These are phyloP conservation scores for Trematomus bernacchii DNA, from an alignment of 2,797 vertebrate species.

Conservation along the genomic window DNA sequence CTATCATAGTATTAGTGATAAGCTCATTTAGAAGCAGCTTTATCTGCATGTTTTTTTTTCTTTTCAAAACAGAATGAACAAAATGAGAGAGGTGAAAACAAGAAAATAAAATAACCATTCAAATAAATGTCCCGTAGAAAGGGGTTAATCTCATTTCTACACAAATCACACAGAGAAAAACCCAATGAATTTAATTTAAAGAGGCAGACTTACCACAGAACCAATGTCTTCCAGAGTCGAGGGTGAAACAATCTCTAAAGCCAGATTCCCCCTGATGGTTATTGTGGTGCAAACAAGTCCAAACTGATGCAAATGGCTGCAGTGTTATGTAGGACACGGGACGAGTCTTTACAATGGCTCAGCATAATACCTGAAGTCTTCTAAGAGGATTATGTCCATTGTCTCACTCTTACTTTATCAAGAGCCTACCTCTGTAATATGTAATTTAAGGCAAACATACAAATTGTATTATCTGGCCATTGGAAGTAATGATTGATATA, in stretches of 20 bases:
- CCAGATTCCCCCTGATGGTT: slow-evolving; percentile 58
- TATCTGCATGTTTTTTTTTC: neutral
- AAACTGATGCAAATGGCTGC: slow-evolving; percentile 76
- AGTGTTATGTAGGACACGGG: slow-evolving; percentile 87
- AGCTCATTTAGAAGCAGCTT: slow-evolving; percentile 14
- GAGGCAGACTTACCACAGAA: slow-evolving; percentile 61
- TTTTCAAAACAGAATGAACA: neutral
- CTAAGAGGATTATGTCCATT: slow-evolving; percentile 93
- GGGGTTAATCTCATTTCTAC: neutral
- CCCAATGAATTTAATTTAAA: neutral
- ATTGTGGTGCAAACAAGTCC: slow-evolving; percentile 41
- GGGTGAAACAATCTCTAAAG: slow-evolving; percentile 31
- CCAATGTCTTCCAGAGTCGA: slow-evolving; percentile 21
- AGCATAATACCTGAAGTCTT: slow-evolving; percentile 89
- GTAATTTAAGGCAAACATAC: slow-evolving; percentile 16
- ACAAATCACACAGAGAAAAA: slow-evolving; percentile 12
- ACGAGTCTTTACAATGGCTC: slow-evolving; percentile 88
- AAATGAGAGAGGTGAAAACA: neutral
- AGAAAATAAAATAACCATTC: neutral
- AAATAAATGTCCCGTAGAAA: neutral
- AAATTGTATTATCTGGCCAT: neutral
- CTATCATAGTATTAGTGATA: slow-evolving; percentile 26
- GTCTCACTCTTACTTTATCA: slow-evolving; percentile 83
- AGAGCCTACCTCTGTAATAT: slow-evolving; percentile 62
- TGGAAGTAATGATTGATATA: neutral